Evolutionary conservation across 2,888 invertebrate genomes (phyloP), one percentile per base, ranked within the genome.

Genomic region (Tricholauxania praeusta): DNA sequence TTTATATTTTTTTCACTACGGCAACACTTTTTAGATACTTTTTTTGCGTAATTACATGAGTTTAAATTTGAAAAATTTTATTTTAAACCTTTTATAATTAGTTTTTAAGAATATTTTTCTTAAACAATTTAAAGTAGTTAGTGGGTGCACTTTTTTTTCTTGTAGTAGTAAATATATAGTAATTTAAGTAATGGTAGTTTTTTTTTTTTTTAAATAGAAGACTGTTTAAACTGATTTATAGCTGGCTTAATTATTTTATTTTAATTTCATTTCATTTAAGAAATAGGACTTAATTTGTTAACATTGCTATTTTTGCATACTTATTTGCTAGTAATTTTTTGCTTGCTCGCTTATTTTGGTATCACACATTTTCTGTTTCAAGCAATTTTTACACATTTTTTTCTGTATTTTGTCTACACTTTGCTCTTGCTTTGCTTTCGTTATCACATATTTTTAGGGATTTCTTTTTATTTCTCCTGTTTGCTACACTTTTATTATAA

Each of bases 371-470:
- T 28, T 19, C 15, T 32, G 14, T 64, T 64, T 64, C 28, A 39
- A 39, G 39, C 39, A 39, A 39, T 22, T 19, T 48, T 1, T 10
- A 19, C 12, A 10, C 39, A n/a, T 10, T 39, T 39, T 8, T 28
- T 51, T 22, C n/a, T 62, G 14, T 39, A 62, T 8, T 15, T 17
- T n/a, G 12, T 64, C 49, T 49, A 2, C 64, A n/a, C 64, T 15
- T 64, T 28, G 28, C 28, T 28, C 28, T 64, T 17, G 22, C 14
- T 49, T 49, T 15, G 5, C 10, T 32, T 28, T 57, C 55, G 14
- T 55, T 51, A 64, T 64, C 64, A 64, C 51, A 63, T 51, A 49
- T 14, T 17, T 28, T 64, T 52, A 49, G 63, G 19, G 17, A 49
- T 49, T 64, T 22, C 17, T 62, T 62, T 39, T 7, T 62, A 17